Evolutionary conservation across 2,888 invertebrate species (phyloP), one percentile per base, ranked within the genome.

Genomic region (Zelleria hepariella): DNA sequence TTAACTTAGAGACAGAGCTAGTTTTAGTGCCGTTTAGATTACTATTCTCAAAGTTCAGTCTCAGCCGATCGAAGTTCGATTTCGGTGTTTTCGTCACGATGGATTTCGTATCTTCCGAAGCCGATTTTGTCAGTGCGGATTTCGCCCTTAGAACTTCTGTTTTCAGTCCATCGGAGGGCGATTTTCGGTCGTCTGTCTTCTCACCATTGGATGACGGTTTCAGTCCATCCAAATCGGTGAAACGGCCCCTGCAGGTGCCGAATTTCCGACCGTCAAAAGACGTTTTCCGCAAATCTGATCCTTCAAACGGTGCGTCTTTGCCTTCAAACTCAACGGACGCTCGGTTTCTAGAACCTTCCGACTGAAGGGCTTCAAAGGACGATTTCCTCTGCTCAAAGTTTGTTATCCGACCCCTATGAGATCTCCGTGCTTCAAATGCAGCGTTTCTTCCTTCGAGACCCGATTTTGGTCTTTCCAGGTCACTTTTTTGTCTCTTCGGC

Each of bases 21-120:
- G 32, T 42, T 4, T 42, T 60, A 24, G 42, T 32, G 10, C 59
- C 51, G 8, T 25, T 42, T 5, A 24, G 18, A 59, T 60, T 58
- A 4, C 73, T 67, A 5, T 69, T 75, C 61, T 86, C 86, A 65
- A 85, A 86, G 62, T 74, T 83, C 8, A 74, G 72, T 0, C 80
- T 68, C 0, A 86, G 68, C 58, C 77, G 85, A 23, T 79, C 77
- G 68, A 86, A 84, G 20, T 42, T 42, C 15, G 32, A 42, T 42
- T 42, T 42, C 15, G 32, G 32, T 42, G 32, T 42, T 42, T 15
- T 42, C 4, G 32, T 15, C 15, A 42, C 32, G 32, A 42, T 15
- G 15, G 32, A 15, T 42, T 15, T 42, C 15, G 32, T 10, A 10
- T 42, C 32, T 42, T 42, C 32, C 10, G 32, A 42, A 15, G 15